A percentile compares a stretch with the other conserved stretches of the same genome.
These are phyloP conservation scores for Ceyx margarethae DNA, from an alignment of 2,113 vertebrate genomes.

Conservation along the genomic window DNA sequence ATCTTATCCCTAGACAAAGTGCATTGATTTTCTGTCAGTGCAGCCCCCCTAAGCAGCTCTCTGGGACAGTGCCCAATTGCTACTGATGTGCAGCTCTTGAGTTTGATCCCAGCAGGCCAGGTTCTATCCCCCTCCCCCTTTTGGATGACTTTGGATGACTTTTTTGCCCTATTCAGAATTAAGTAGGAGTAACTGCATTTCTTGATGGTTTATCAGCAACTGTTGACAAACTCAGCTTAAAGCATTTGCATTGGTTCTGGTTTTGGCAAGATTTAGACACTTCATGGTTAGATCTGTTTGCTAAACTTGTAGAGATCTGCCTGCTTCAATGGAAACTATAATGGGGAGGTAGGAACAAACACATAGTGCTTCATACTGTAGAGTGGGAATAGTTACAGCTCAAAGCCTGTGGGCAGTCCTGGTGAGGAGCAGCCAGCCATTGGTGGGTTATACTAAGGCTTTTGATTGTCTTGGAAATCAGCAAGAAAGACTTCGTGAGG, in stretches of 20 bases:
- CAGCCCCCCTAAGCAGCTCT: no score
- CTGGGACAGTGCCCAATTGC: no score
- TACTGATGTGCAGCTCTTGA: no score
- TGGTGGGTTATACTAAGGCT: not conserved
- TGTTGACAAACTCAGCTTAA: not conserved
- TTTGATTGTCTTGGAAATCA: not conserved
- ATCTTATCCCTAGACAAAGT: no score
- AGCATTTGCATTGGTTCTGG: not conserved
- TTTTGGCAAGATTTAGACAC: not conserved
- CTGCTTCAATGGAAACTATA: not conserved
- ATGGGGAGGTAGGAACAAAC: not conserved
- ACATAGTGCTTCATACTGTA: not conserved
- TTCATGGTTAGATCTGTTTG: not conserved
- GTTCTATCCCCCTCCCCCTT: no score
- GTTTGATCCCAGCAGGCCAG: no score
- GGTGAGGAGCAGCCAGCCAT: not conserved
- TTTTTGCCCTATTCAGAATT: not conserved
- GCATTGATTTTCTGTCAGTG: no score
- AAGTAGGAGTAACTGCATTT: not conserved
- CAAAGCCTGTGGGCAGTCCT: not conserved
- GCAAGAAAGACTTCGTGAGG: not conserved
- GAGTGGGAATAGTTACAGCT: not conserved
- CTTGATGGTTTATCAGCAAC: not conserved
- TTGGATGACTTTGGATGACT: not conserved
- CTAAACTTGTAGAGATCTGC: not conserved